These are phyloP conservation scores for Cyprinodon brontotheroides DNA, from an alignment of 2,113 vertebrate species.

Conservation along the genomic window DNA sequence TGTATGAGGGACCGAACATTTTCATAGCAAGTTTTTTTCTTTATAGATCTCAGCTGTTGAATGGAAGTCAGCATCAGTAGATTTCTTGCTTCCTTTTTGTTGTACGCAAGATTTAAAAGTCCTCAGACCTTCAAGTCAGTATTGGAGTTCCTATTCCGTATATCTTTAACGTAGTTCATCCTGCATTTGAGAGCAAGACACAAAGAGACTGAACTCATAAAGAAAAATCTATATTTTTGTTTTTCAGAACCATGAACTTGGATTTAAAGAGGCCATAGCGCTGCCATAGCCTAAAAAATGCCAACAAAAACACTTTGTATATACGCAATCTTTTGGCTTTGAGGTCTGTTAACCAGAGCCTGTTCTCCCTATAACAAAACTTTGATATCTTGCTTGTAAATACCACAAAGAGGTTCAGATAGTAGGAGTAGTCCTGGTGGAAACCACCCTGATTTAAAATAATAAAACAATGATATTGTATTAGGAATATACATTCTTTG, in stretches of 20 bases:
- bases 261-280: background rate
- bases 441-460: background rate
- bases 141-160: background rate
- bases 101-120: too few species aligned
- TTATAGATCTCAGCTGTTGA: too few species aligned
- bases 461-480: too few species aligned
- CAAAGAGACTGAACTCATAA: background rate
- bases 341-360: background rate
- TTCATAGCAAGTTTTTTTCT: too few species aligned
- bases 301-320: background rate
- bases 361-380: background rate
- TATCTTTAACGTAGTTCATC: background rate
- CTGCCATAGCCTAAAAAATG: too few species aligned
- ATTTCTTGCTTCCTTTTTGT: too few species aligned
- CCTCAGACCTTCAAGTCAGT: too few species aligned
- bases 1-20: too few species aligned
- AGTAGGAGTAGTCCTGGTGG: background rate
- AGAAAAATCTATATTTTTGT: background rate
- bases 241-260: background rate
- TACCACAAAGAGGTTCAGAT: background rate
- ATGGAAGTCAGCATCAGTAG: too few species aligned
- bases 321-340: background rate
- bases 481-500: background rate
- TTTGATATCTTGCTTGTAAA: background rate
- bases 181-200: background rate